These are phyloP conservation scores for Scyliorhinus canicula DNA, from an alignment of 2,797 vertebrate species.

Conservation along the genomic window DNA sequence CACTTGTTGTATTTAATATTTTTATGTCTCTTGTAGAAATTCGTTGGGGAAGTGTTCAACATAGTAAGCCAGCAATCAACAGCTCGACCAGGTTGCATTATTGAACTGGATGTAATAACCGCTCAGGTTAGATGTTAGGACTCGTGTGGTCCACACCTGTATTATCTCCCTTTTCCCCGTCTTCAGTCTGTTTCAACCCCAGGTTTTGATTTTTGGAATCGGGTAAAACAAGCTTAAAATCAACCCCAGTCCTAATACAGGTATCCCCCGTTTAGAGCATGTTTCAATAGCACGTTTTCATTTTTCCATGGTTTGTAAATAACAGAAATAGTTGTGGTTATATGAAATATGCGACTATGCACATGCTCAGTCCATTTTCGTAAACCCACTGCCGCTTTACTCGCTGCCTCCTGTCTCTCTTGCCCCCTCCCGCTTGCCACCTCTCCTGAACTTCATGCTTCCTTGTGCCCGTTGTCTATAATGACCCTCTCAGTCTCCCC, in stretches of 20 bases:
- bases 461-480: too few relatives aligned
- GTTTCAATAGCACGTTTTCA: too few relatives aligned
- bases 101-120: slow-evolving; percentile 88
- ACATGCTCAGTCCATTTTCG: neutral
- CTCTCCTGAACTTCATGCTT: neutral
- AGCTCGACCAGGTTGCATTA: slow-evolving; percentile 93
- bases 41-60: slow-evolving; percentile 96
- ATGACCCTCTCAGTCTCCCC: neutral
- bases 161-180: neutral
- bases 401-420: neutral
- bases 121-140: slow-evolving; percentile 72
- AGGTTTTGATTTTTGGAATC: neutral
- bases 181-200: neutral
- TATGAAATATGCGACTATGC: neutral
- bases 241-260: neutral
- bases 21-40: slow-evolving; percentile 69
- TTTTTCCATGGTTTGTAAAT: neutral
- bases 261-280: neutral
- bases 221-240: neutral
- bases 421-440: too few relatives aligned
- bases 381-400: neutral
- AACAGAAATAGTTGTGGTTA: neutral
- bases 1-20: neutral
- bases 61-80: slow-evolving; percentile 98
- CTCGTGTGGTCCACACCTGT: neutral